A percentile compares a stretch with the other conserved stretches of the same genome.
Conservation (phyloP, 2,797 vertebrate genomes). For the Pampus argenteus region DNA sequence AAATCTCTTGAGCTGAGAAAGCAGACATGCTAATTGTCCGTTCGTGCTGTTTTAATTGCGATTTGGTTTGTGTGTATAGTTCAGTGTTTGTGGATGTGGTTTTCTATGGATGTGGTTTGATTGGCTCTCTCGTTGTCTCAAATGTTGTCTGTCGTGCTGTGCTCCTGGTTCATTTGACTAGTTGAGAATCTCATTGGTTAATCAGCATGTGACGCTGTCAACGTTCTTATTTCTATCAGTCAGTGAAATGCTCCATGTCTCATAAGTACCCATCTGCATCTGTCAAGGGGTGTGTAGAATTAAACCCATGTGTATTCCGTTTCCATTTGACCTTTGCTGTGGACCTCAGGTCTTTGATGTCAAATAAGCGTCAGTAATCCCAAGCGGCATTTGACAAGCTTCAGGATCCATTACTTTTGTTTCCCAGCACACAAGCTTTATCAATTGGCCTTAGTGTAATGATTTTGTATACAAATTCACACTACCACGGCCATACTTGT, state of each 20-base stretch:
- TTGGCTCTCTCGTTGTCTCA: conserved; percentile 55
- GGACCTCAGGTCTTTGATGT: conserved; percentile 81
- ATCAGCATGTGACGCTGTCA: conserved; percentile 67
- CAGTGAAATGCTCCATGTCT: conserved; percentile 80
- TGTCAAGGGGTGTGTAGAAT: conserved; percentile 81
- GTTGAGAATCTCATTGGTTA: conserved; percentile 74
- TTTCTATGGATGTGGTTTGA: conserved; percentile 37
- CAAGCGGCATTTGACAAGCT: conserved; percentile 77
- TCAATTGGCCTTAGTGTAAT: conserved; percentile 83
- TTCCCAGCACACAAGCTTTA: conserved; percentile 80
- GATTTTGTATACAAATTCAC: conserved; percentile 84
- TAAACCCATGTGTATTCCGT: conserved; percentile 79
- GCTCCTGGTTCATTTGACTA: conserved; percentile 53
- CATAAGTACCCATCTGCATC: conserved; percentile 82
- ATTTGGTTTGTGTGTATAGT: conserved; percentile 50
- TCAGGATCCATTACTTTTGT: conserved; percentile 83
- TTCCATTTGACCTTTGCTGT: conserved; percentile 83
- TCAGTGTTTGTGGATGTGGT: conserved; percentile 51
- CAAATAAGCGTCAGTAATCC: conserved; percentile 81
- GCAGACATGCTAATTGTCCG: conserved; percentile 43
- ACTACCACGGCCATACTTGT: conserved; percentile 53
- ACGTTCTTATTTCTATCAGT: conserved; percentile 78
- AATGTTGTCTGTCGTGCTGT: conserved; percentile 55
- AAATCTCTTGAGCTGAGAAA: conserved; percentile 23
- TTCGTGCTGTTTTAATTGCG: conserved; percentile 54